phyloP scores from a whole-genome alignment of 2,888 invertebrate genomes.

The Drosophila imparisetae region DNA sequence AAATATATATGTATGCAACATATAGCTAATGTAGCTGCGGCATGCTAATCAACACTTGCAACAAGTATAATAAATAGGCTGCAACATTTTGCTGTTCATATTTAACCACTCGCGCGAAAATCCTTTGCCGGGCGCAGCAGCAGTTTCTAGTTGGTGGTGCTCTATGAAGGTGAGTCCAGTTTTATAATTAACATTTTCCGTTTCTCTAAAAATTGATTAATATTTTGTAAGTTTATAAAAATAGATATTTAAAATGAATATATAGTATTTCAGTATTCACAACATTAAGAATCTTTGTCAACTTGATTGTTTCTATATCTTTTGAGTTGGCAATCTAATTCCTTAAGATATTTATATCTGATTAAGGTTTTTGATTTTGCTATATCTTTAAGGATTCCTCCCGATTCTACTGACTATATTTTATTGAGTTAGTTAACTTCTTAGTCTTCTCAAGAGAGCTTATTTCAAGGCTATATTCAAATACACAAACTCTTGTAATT shows the following conservation, averaged over 20 bases:
- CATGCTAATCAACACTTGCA: constrained; percentile 51
- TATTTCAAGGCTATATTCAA: neutral
- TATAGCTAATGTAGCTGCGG: constrained; percentile 46
- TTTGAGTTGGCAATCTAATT: neutral
- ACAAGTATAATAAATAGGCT: constrained; percentile 35
- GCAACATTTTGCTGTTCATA: constrained; percentile 13
- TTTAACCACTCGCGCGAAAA: constrained; percentile 34
- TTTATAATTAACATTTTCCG: neutral
- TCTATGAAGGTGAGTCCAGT: constrained; percentile 69
- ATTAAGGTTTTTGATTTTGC: neutral
- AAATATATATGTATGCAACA: neutral
- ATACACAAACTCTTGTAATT: neutral
- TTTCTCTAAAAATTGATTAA: neutral
- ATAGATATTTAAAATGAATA: neutral
- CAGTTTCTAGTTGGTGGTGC: constrained; percentile 66
- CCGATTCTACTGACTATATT: neutral
- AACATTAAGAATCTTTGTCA: too few species aligned
- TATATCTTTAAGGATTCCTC: neutral
- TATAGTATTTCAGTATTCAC: too few species aligned
- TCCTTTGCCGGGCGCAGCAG: constrained; percentile 44
- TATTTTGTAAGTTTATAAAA: neutral
- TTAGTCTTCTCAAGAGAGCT: neutral
- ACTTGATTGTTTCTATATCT: neutral
- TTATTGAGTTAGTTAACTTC: neutral
- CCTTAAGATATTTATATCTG: neutral